Base-by-base conservation (phyloP, 2,797 vertebrate genomes). In the Amblyopsis hoosieri region DNA sequence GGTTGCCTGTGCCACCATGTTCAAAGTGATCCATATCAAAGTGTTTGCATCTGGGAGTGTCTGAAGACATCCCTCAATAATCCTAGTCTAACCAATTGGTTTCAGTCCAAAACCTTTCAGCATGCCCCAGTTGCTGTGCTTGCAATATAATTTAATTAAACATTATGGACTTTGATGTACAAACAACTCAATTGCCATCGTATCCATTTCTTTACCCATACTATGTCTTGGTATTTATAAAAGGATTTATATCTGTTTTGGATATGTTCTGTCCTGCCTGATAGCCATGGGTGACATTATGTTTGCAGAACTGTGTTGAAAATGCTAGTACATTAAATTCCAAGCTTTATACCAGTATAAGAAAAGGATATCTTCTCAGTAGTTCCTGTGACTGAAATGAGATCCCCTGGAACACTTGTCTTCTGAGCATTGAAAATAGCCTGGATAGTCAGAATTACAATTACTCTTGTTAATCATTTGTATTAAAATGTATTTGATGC, bases 361-460 rank as follows among this genome's bases (percentile, higher is more conserved):
- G 42, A 45, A 87, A 94, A 95, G 93, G 94, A 95, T 95, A 95
- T 94, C 69, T 92, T 94, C 71, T 94, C 93, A 42, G 88, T 92
- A 37, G 94, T 85, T 80, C 93, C 94, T 47, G 93, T 92, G 74
- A 94, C 80, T 48, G 85, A 58, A 37, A 95, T 79, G 3, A 82
- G 66, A 85, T 95, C 94, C 54, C 94, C 94, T 0, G 93, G 91
- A 54, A 94, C 74, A 17, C 90, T 92, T 0, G 90, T 94, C 87
- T 93, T 95, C 86, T 94, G 94, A 50, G 92, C 86, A 3, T 92
- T 91, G 64, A 94, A 86, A 79, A 95, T 81, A 2, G 90, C 87
- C 94, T 95, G 71, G 51, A 65, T 23, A 67, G 48, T 12, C 3
- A 64, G 12, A 56, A 12, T 12, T 13, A 54, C 12, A 11, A 46